Conservation (phyloP, 37 sponge, comb jelly and placozoan genomes). For the Haliclona indistincta region DNA sequence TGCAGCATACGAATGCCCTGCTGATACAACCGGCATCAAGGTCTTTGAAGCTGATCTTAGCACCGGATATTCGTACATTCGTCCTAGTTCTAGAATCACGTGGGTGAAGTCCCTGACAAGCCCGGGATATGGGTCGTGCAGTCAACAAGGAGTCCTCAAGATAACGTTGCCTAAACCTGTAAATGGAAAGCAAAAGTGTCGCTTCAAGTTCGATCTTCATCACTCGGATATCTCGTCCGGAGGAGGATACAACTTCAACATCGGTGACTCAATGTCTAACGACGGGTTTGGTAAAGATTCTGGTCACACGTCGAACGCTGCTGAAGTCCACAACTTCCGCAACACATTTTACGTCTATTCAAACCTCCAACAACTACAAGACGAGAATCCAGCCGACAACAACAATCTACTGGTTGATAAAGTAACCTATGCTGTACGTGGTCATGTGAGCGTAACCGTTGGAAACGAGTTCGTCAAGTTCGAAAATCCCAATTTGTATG, state of each 20-base stretch:
- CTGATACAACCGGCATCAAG: too few relatives aligned
- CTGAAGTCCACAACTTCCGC: conserved; percentile 22
- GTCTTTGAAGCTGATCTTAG: neutral
- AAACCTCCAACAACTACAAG: conserved; percentile 5
- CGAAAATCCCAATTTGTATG: too few relatives aligned
- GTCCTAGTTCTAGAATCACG: neutral
- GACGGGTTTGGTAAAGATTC: conserved; percentile 23
- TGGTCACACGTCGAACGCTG: conserved; percentile 29
- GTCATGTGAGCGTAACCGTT: too few relatives aligned
- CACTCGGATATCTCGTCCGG: too few relatives aligned
- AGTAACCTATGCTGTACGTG: neutral
- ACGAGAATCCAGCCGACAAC: neutral
- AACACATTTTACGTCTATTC: neutral
- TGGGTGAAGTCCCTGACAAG: neutral
- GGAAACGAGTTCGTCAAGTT: too few relatives aligned
- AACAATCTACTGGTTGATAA: neutral
- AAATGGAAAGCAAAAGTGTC: too few relatives aligned
- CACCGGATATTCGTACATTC: neutral
- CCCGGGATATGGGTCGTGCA: neutral
- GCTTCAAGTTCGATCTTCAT: too few relatives aligned
- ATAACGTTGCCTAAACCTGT: conserved; percentile 16
- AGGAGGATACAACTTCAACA: conserved; percentile 9
- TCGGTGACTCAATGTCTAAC: conserved; percentile 6
- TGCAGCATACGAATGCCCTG: too few relatives aligned
- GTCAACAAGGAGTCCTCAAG: neutral